These are phyloP conservation scores for Coreoperca whiteheadi DNA, from an alignment of 2,113 vertebrate genomes.

Conservation along the genomic window DNA sequence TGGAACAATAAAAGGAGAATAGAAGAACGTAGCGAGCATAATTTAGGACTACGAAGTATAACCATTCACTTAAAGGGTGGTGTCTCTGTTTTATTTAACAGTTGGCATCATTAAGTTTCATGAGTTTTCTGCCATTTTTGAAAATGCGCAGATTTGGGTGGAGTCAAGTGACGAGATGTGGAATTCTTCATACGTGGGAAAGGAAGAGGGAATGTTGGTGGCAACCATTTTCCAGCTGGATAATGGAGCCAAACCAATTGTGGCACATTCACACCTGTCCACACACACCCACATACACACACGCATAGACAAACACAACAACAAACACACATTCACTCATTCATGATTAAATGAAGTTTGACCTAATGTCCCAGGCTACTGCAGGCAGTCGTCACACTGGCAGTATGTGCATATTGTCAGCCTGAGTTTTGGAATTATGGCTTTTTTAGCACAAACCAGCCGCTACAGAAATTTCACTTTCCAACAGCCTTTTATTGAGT, in stretches of 20 bases:
- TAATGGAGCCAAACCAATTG: constrained; percentile 39
- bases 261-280: constrained; percentile 9
- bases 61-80: neutral
- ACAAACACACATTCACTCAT: constrained; percentile 3
- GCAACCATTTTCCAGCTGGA: constrained; percentile 25
- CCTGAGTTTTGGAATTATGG: neutral
- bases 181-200: neutral
- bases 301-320: neutral
- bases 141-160: constrained; percentile 17
- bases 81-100: constrained; percentile 12
- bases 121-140: constrained; percentile 12
- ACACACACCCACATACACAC: neutral
- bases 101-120: neutral
- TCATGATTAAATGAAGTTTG: neutral
- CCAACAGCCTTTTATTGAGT: neutral
- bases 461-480: constrained; percentile 6
- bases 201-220: constrained; percentile 9
- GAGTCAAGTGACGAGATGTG: constrained; percentile 14
- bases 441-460: neutral
- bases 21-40: neutral
- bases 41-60: neutral
- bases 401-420: neutral
- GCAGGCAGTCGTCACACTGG: neutral
- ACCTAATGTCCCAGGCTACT: neutral
- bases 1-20: neutral